Conservation (phyloP, 2,797 vertebrate genomes). For the Fistularia commersonii region DNA sequence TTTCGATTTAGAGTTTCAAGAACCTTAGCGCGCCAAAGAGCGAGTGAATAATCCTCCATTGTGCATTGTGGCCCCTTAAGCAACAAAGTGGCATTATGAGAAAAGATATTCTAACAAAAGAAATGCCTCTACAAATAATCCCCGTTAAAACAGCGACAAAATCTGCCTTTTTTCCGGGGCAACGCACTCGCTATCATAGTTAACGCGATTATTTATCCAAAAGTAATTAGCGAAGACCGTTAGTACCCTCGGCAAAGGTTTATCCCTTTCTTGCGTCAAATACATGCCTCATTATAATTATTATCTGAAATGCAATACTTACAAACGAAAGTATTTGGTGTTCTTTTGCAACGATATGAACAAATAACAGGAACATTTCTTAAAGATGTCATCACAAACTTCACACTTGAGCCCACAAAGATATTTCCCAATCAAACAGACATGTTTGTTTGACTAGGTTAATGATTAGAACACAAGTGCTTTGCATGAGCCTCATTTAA, state of each 20-base stretch:
- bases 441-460: conserved; percentile 22
- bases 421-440: conserved; percentile 10
- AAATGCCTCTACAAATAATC: too few species aligned
- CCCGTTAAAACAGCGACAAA: too few species aligned
- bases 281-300: conserved; percentile 11
- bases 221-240: neutral
- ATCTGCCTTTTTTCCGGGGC: neutral
- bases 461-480: conserved; percentile 45
- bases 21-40: too few species aligned
- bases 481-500: conserved; percentile 45
- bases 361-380: conserved; percentile 27
- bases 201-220: neutral
- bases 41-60: too few species aligned
- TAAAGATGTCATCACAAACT: conserved; percentile 30
- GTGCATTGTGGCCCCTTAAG: too few species aligned
- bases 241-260: neutral
- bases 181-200: neutral
- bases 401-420: conserved; percentile 25
- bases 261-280: conserved; percentile 4
- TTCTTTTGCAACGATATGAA: conserved; percentile 38
- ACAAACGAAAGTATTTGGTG: conserved; percentile 52
- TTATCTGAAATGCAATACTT: conserved; percentile 11
- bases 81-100: too few species aligned
- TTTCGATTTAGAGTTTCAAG: too few species aligned
- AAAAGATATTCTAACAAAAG: too few species aligned